Conservation (phyloP, 2,113 vertebrate genomes). For the Podiceps cristatus region DNA sequence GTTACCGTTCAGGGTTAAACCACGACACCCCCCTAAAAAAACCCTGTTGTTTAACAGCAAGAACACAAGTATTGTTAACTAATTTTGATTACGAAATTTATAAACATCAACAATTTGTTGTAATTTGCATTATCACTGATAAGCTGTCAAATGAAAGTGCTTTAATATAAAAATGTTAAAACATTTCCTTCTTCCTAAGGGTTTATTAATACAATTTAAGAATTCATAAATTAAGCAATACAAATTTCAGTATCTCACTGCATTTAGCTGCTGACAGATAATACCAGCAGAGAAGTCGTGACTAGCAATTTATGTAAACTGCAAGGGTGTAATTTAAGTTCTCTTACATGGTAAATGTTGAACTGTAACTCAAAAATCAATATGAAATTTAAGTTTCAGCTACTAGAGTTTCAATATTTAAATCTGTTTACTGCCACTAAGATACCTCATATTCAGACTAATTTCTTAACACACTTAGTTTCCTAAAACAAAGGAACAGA, state of each 20-base stretch:
- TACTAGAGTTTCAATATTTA: background rate
- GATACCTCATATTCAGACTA: background rate
- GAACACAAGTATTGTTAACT: background rate
- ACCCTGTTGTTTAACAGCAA: background rate
- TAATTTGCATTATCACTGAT: background rate
- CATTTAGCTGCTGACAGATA: background rate
- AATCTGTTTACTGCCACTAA: background rate
- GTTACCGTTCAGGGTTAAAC: no score
- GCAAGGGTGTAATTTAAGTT: background rate
- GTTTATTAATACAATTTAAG: background rate
- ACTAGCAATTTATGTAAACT: background rate
- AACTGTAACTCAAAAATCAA: background rate
- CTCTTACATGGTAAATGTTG: fast-evolving
- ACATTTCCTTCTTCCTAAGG: background rate
- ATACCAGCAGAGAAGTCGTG: background rate
- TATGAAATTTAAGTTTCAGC: background rate
- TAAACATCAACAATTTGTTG: background rate
- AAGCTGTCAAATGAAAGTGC: background rate
- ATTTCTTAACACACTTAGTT: background rate
- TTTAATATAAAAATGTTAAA: background rate
- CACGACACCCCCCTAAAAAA: background rate
- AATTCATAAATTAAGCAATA: background rate
- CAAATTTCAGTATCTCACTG: background rate
- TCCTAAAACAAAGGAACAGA: background rate
- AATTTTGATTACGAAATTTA: background rate